Base-by-base conservation (phyloP, 2,113 vertebrate species). In the Zosterops hypoxanthus region DNA sequence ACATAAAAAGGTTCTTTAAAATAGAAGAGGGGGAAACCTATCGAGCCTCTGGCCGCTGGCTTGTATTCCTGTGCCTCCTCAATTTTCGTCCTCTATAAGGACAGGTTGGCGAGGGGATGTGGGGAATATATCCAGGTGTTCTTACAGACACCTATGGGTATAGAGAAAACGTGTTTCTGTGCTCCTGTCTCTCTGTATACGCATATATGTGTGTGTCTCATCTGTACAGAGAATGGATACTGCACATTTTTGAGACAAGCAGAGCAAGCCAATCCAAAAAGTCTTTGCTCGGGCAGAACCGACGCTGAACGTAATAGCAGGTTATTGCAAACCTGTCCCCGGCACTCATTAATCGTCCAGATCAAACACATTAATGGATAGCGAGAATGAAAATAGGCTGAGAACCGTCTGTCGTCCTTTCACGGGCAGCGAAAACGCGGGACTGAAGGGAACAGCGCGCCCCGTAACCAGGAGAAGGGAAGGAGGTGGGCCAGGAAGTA, bases 321-420 rank as follows among this genome's bases (percentile, higher is more conserved):
- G 90, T 92, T 95, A 71, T 61, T 71, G 77, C 41, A 82, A 94
- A 93, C 79, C 72, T 75, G 68, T 61, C 79, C 44, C 73, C 8
- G 2, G 87, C 73, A 55, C 47, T 87, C 93, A 80, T 83, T 96
- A 95, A 57, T 71, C 41, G 76, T 49, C 88, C 77, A 36, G 90
- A 93, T 93, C 90, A 83, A 77, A 78, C 8, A 60, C 52, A 68
- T 86, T 95, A 90, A 82, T 84, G 69, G 91, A 86, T n/a, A 90
- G 82, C 31, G n/a, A 75, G 88, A 75, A 64, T 53, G 88, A 90
- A 82, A 92, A 34, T 1, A 77, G 88, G 14, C 76, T 76, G 56
- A 70, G 55, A 79, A 65, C 34, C 5, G 64, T 24, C 68, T 71
- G 60, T 56, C 47, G 39, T 86, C 82, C 79, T 90, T 63, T 86